Base-by-base conservation (phyloP, 2,113 vertebrate genomes). In the Daubentonia madagascariensis region DNA sequence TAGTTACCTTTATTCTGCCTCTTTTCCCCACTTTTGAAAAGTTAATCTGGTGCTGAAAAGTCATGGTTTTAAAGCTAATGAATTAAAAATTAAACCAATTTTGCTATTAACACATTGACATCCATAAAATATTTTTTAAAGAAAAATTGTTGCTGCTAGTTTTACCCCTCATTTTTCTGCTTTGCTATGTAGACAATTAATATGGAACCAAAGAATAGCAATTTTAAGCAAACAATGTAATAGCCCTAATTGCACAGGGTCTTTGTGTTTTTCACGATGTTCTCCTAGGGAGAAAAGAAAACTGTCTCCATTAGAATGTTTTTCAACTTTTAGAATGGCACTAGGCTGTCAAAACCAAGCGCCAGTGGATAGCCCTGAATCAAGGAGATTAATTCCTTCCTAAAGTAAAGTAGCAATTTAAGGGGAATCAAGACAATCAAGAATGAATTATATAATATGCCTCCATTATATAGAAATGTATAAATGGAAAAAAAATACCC, bases 11-110 rank as follows among this genome's bases (percentile, higher is more conserved):
- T 75, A 35, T 79, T 94, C 25, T 84, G 17, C 1, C 23, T 65
- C 37, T 20, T 59, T 10, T 32, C 72, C 17, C 61, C 68, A 73
- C 30, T 86, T 98, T 73, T 88, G 35, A 78, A 68, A 70, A 89
- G 35, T 85, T 81, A 14, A 54, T 48, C 54, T 89, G 40, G 20
- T 83, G 48, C 45, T 89, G 35, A 84, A 91, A 95, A 92, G 79
- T 73, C 54, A 85, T 68, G 16, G 23, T 54, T 91, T 94, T 57
- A 59, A 93, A 95, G 37, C 20, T 73, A 85, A 85, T 80, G 13
- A 97, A 78, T 79, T 85, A 63, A 95, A 96, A 95, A 88, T 94
- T 50, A 92, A 97, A 48, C 1, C 35, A 85, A 72, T 91, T 94
- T 94, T 94, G 18, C 72, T 91, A 79, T 48, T 68, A 65, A 83